A percentile compares a stretch with the other conserved stretches of the same genome.
These are phyloP conservation scores for Sebastes paucispinis DNA, from an alignment of 2,797 vertebrate species.

Conservation along the genomic window DNA sequence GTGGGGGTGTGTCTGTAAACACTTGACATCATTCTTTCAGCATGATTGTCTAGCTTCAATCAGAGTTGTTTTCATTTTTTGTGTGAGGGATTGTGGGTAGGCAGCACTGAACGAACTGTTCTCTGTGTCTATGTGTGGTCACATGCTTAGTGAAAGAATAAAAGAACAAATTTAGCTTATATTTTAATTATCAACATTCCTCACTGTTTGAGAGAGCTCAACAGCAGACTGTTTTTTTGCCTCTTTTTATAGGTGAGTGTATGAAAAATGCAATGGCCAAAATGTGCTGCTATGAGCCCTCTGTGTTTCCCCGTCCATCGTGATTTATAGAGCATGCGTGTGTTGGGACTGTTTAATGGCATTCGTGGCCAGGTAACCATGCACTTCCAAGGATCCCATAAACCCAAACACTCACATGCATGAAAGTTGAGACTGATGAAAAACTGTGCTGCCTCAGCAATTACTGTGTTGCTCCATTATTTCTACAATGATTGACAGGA, in stretches of 20 bases:
- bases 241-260: not conserved
- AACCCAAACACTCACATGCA: slow-evolving; percentile 25
- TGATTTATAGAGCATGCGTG: not conserved
- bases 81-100: not conserved
- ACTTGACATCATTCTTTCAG: not conserved
- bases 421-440: slow-evolving; percentile 35
- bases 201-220: not conserved
- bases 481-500: slow-evolving; percentile 33
- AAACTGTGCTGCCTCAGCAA: slow-evolving; percentile 23
- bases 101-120: not conserved
- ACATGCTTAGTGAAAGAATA: not conserved
- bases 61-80: not conserved
- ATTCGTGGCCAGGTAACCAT: slow-evolving; percentile 8
- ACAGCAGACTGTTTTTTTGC: not conserved
- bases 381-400: slow-evolving; percentile 4
- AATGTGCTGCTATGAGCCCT: not conserved
- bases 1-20: slow-evolving; percentile 21
- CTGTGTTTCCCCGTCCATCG: not conserved
- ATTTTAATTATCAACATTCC: not conserved
- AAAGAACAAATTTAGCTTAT: not conserved
- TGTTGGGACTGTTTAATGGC: slow-evolving; percentile 14
- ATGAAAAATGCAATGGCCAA: not conserved
- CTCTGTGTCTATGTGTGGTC: not conserved
- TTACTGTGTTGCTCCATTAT: not conserved
- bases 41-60: not conserved